These are phyloP conservation scores for Spilosoma lubricipeda DNA, from an alignment of 2,888 invertebrate species.

Conservation along the genomic window DNA sequence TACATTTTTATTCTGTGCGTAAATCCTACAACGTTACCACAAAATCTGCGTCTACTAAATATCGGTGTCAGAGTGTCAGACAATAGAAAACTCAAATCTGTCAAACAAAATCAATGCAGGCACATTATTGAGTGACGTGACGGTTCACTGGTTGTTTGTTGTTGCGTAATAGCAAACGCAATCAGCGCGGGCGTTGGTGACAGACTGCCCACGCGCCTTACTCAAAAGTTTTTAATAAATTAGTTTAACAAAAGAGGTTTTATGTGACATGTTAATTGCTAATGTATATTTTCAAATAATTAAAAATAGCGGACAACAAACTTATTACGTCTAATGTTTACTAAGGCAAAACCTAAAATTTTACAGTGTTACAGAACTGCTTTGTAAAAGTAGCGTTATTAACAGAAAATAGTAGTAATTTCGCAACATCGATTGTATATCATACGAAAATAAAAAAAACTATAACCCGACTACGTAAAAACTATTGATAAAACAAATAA, in stretches of 20 bases:
- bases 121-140: conserved; percentile 45
- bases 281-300: too few relatives aligned
- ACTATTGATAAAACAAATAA: too few relatives aligned
- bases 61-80: conserved; percentile 25
- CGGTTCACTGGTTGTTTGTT: conserved; percentile 43
- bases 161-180: conserved; percentile 37
- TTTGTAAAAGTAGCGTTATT: too few relatives aligned
- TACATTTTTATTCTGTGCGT: conserved; percentile 4
- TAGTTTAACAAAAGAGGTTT: conserved; percentile 2
- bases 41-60: conserved; percentile 18
- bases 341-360: too few relatives aligned
- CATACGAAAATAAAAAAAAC: too few relatives aligned
- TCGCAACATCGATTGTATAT: too few relatives aligned
- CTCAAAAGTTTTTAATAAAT: conserved; percentile 6
- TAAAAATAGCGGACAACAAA: too few relatives aligned
- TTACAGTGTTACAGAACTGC: too few relatives aligned
- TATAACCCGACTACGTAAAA: too few relatives aligned
- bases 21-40: conserved; percentile 22
- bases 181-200: conserved; percentile 17
- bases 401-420: too few relatives aligned
- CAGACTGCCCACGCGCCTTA: conserved; percentile 11
- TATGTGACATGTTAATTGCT: not conserved
- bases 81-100: conserved; percentile 37
- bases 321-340: too few relatives aligned
- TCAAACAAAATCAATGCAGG: conserved; percentile 38